Conservation (phyloP, 2,113 vertebrate species). For the Tachysurus vachellii region DNA sequence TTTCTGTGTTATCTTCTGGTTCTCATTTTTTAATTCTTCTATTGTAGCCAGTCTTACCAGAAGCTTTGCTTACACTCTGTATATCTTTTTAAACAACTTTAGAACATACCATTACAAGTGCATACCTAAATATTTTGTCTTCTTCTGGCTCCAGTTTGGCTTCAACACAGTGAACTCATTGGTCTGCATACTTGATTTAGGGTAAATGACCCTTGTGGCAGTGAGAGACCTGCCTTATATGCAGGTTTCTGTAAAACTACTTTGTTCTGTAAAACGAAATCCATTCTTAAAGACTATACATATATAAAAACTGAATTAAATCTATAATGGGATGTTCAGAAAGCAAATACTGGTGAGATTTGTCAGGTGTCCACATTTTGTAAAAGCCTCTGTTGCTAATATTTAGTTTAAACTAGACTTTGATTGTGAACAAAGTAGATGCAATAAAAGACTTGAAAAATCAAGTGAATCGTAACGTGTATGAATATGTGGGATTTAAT, state of each 20-base stretch:
- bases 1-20: too few relatives aligned
- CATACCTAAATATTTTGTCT: background rate
- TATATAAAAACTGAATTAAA: background rate
- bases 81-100: background rate
- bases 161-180: too few relatives aligned
- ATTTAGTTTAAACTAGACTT: background rate
- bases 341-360: background rate
- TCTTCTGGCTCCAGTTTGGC: too few relatives aligned
- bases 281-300: background rate
- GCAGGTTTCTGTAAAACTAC: background rate
- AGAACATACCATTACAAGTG: background rate
- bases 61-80: background rate
- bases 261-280: background rate
- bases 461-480: background rate
- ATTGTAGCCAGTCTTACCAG: too few relatives aligned
- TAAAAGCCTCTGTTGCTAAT: background rate
- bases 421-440: background rate
- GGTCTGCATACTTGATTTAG: too few relatives aligned
- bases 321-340: too few relatives aligned
- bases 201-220: too few relatives aligned
- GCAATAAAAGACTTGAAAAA: background rate
- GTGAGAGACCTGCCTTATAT: background rate
- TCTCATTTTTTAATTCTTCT: too few relatives aligned
- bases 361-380: background rate
- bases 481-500: background rate